Base-by-base conservation (phyloP, 2,888 invertebrate genomes). In the Parnassius glacialis region DNA sequence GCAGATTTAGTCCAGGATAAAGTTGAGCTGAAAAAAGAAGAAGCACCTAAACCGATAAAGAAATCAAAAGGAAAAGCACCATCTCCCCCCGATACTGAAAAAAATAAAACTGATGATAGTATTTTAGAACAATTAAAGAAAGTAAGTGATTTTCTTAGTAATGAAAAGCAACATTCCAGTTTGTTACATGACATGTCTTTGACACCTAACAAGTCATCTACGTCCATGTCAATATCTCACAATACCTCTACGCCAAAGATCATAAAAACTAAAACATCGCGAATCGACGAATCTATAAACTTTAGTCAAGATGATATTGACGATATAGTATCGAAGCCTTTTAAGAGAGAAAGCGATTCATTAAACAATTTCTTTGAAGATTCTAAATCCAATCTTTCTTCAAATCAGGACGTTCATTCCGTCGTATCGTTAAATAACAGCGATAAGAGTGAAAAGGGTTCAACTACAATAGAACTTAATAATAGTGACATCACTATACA, bases 31-130 rank as follows among this genome's bases (percentile, higher is more conserved):
- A 85, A 83, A 67, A 86, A 85, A 66, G 85, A 85, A 53, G 91
- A 86, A 75, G 74, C 67, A 51, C 76, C 71, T 1, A 90, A 92
- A 74, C 79, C 84, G 7, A 74, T 83, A 1, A 94, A 94, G 71
- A 94, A 93, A 77, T 93, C 91, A 52, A 95, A 96, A 80, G 94
- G 95, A 0, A 95, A 95, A 85, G 95, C 95, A 1, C 96, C 95
- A 0, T 93, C 93, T 0, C 95, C 95, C 1, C 95, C 95, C n/a
- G 92, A 92, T 57, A 65, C 70, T 1, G 90, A 91, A 34, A 91
- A 82, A 67, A 92, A 92, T 66, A 90, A 88, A 80, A 90, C 87
- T 11, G 89, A 90, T 65, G 91, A 91, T 62, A 92, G 89, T 65
- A 91, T 90, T 55, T 70, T 91, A 52, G 90, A 90, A 70, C 89